These are phyloP conservation scores for Caenorhabditis brenneri DNA, from an alignment of 1,140 invertebrate genomes.

Conservation along the genomic window DNA sequence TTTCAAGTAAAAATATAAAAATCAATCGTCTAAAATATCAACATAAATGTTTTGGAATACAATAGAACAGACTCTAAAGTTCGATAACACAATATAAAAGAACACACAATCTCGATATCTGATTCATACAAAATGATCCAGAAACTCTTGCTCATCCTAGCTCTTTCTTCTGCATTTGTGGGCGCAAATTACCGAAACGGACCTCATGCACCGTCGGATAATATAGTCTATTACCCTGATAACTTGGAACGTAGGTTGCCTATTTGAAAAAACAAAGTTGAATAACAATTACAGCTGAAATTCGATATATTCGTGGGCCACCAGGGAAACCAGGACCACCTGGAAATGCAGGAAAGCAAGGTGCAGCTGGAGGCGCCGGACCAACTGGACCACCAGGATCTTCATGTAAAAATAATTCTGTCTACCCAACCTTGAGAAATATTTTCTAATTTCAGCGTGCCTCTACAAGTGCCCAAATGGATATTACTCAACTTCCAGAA, in stretches of 20 bases:
- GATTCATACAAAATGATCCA: background rate
- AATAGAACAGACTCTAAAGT: conserved; percentile 8
- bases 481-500: background rate
- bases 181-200: background rate
- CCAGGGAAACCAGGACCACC: conserved; percentile 21
- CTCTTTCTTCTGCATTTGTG: too few species aligned
- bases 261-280: background rate
- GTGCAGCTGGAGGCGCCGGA: background rate
- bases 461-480: background rate
- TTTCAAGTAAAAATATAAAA: background rate
- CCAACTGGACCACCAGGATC: background rate
- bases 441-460: background rate
- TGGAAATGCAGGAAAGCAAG: background rate
- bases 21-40: background rate
- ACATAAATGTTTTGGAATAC: conserved; percentile 19
- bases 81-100: background rate
- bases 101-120: background rate
- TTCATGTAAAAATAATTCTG: background rate
- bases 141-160: background rate
- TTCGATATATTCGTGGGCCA: background rate
- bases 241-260: background rate
- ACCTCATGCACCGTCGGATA: background rate
- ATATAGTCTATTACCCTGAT: background rate
- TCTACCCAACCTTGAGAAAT: too few species aligned
- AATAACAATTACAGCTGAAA: background rate